Conservation (phyloP, 2,113 vertebrate genomes). For the Spea bombifrons region DNA sequence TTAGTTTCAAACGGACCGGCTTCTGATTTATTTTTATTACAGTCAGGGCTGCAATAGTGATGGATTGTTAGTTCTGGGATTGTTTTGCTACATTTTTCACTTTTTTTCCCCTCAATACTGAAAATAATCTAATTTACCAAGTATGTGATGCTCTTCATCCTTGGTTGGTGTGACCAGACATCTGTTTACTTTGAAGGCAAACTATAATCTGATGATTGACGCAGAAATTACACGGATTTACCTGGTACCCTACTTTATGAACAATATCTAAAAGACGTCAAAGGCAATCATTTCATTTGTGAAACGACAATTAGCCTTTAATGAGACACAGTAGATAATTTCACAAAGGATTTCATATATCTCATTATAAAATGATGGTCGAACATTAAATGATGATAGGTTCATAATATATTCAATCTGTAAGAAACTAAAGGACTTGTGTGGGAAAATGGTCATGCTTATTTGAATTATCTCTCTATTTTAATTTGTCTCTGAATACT, state of each 20-base stretch:
- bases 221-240: slow-evolving; percentile 51
- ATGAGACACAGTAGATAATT: too few relatives aligned
- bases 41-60: slow-evolving; percentile 69
- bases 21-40: slow-evolving; percentile 78
- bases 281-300: too few relatives aligned
- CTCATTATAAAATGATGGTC: too few relatives aligned
- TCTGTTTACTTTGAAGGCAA: slow-evolving; percentile 72
- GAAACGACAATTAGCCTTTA: too few relatives aligned
- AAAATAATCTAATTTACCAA: slow-evolving; percentile 78
- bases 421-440: too few relatives aligned
- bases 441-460: too few relatives aligned
- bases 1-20: slow-evolving; percentile 74
- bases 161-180: slow-evolving; percentile 73
- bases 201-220: slow-evolving; percentile 71
- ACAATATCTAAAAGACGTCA: too few relatives aligned
- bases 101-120: slow-evolving; percentile 72
- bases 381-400: too few relatives aligned
- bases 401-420: too few relatives aligned
- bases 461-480: too few relatives aligned
- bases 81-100: slow-evolving; percentile 71
- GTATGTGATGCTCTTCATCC: slow-evolving; percentile 68
- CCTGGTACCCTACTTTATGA: slow-evolving; percentile 22
- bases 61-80: slow-evolving; percentile 72
- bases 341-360: too few relatives aligned
- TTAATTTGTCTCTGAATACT: too few relatives aligned